Evolutionary conservation across 2,888 invertebrate genomes (phyloP), one percentile per base, ranked within the genome.

Genomic region (Amiota minor): DNA sequence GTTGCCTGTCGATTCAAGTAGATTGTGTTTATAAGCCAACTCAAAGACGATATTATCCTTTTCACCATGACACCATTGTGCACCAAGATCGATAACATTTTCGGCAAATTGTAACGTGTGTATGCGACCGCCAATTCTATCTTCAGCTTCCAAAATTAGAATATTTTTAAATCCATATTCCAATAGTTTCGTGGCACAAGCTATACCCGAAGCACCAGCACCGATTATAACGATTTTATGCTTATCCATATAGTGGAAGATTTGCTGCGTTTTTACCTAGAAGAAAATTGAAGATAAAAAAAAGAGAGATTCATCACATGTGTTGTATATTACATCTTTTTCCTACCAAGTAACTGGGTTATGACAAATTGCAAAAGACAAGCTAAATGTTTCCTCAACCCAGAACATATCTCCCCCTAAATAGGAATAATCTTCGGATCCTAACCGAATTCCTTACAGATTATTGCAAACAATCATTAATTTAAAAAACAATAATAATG

Each of bases 121-220:
- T 75, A 94, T 91, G 72, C 94, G 90, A 0, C 94, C 94, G 0
- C 94, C 94, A 67, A 94, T 91, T 18, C 93, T 91, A 71, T 91
- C 89, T 76, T 92, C 92, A 0, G 93, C 93, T 86, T 94, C 94
- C 50, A 94, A 83, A 0, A 93, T 90, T 23, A 92, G 81, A 4
- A 93, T 91, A 80, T 91, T 89, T 61, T 87, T 86, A 72, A 91
- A 88, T 20, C 91, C 91, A 72, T 87, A 87, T 61, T 90, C 89
- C 20, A 90, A 75, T 4, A 92, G 84, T 75, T 89, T 89, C 46
- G 90, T 88, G 20, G 89, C 90, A 11, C 90, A 90, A n/a, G 90
- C 90, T 64, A 90, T 88, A 9, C 90, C 90, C 45, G 90, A 87
- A 45, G 89, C 87, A 35, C 90, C 90, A 14, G 90, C 88, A 12